phyloP scores from a whole-genome alignment of 2,797 vertebrate genomes.

The Sus cebifrons region DNA sequence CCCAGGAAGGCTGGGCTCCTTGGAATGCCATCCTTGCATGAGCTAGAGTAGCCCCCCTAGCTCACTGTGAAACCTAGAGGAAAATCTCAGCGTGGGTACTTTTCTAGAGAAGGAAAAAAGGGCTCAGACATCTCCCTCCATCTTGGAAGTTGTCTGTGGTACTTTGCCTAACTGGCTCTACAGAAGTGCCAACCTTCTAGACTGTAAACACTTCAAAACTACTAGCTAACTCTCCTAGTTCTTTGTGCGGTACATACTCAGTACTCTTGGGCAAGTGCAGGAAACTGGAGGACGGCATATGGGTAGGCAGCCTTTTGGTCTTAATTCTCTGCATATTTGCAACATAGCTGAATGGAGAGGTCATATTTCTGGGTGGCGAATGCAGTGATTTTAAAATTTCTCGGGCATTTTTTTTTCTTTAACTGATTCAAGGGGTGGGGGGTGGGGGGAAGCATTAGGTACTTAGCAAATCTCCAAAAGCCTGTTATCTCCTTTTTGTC shows the following conservation, averaged over 20 bases:
- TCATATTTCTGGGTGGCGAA: slow-evolving; percentile 60
- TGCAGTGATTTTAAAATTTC: background rate
- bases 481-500: background rate
- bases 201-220: slow-evolving; percentile 65
- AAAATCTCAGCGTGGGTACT: background rate
- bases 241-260: background rate
- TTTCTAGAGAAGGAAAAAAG: slow-evolving; percentile 43
- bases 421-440: background rate
- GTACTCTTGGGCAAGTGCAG: background rate
- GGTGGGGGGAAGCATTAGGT: background rate
- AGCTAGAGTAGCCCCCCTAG: background rate
- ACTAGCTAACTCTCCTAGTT: background rate
- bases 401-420: background rate
- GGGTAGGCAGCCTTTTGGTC: slow-evolving; percentile 20
- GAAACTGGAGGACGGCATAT: background rate
- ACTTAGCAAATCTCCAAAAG: slow-evolving; percentile 44
- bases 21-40: background rate
- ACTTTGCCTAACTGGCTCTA: slow-evolving; percentile 29
- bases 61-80: background rate
- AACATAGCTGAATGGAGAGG: slow-evolving; percentile 39
- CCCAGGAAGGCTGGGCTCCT: background rate
- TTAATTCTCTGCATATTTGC: slow-evolving; percentile 76
- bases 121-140: background rate
- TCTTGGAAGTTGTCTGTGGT: slow-evolving; percentile 4
- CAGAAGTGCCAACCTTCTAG: slow-evolving; percentile 59